Conservation (phyloP, 2,888 invertebrate genomes). For the Alloscopus bannaensis region DNA sequence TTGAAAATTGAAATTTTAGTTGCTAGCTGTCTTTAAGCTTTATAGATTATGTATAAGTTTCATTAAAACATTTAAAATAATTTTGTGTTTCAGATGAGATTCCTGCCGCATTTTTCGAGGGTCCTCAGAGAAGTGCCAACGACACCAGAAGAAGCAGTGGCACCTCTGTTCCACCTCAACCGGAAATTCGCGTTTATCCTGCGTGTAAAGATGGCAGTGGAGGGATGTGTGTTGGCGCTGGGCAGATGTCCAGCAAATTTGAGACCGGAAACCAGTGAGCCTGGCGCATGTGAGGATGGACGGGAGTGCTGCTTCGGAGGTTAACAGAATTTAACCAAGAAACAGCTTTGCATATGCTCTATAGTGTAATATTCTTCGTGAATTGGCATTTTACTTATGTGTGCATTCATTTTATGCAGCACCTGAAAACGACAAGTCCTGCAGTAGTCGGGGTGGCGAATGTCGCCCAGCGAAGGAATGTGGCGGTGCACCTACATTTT, state of each 20-base stretch:
- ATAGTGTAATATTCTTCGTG: not conserved
- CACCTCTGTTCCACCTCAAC: not conserved
- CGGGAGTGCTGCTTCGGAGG: slow-evolving; percentile 70
- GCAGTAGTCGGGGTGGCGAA: slow-evolving; percentile 68
- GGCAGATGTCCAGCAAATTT: slow-evolving; percentile 64
- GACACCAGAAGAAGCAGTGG: not conserved
- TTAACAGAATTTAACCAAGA: slow-evolving; percentile 13
- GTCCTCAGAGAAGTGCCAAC: slow-evolving; percentile 16
- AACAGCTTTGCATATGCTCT: no score
- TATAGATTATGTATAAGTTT: not conserved
- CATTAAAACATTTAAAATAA: not conserved
- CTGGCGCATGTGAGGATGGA: slow-evolving; percentile 59
- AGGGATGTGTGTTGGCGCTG: slow-evolving; percentile 67
- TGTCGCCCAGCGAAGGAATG: slow-evolving; percentile 52
- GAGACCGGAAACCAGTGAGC: slow-evolving; percentile 44
- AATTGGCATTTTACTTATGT: not conserved
- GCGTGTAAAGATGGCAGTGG: slow-evolving; percentile 71
- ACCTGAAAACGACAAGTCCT: slow-evolving; percentile 62
- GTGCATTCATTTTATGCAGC: slow-evolving; percentile 43
- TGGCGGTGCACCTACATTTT: slow-evolving; percentile 57
- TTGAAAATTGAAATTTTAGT: slow-evolving; percentile 7
- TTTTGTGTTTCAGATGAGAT: slow-evolving; percentile 59
- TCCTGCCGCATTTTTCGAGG: slow-evolving; percentile 65
- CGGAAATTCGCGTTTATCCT: slow-evolving; percentile 37
- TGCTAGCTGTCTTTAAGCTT: no score